Percentiles rank a stretch among this genome's conserved stretches.
Evolutionary conservation across 2,888 invertebrate genomes (phyloP).

Genomic region (Ectemnius cavifrons): DNA sequence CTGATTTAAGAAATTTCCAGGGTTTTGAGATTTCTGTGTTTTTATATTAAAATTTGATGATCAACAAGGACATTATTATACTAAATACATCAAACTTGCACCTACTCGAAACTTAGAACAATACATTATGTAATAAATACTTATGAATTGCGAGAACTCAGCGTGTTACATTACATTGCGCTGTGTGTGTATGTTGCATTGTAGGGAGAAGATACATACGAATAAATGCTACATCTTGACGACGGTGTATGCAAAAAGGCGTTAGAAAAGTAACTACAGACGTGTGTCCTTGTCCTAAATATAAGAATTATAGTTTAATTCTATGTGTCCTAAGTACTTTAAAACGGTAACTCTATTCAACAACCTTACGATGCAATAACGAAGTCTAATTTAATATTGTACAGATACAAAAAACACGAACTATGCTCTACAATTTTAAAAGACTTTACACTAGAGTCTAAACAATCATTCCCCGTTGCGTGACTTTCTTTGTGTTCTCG

Average conservation of each 20-base stretch:
- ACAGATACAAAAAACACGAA: conserved; percentile 40
- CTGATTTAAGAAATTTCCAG: too few relatives aligned
- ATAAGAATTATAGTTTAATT: conserved; percentile 51
- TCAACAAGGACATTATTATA: conserved; percentile 48
- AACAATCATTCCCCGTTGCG: too few relatives aligned
- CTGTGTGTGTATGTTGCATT: conserved; percentile 13
- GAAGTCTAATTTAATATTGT: conserved; percentile 43
- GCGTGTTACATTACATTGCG: conserved; percentile 80
- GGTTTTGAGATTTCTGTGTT: conserved; percentile 14
- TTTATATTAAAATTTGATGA: conserved; percentile 53
- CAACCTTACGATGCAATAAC: conserved; percentile 45
- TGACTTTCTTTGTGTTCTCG: too few relatives aligned
- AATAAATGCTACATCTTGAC: conserved; percentile 27
- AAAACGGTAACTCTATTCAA: conserved; percentile 56
- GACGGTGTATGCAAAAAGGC: conserved; percentile 23
- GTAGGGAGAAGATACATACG: conserved; percentile 26
- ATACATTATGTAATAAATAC: conserved; percentile 84
- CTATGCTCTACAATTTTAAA: conserved; percentile 27
- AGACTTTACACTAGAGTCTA: conserved; percentile 20
- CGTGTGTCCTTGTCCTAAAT: conserved; percentile 12
- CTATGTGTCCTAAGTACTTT: conserved; percentile 56
- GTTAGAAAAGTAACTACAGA: conserved; percentile 44
- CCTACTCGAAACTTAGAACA: conserved; percentile 73
- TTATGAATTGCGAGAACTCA: conserved; percentile 72
- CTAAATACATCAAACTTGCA: conserved; percentile 37